phyloP scores from a whole-genome alignment of 1,140 invertebrate genomes.

The Drosophila pachea region DNA sequence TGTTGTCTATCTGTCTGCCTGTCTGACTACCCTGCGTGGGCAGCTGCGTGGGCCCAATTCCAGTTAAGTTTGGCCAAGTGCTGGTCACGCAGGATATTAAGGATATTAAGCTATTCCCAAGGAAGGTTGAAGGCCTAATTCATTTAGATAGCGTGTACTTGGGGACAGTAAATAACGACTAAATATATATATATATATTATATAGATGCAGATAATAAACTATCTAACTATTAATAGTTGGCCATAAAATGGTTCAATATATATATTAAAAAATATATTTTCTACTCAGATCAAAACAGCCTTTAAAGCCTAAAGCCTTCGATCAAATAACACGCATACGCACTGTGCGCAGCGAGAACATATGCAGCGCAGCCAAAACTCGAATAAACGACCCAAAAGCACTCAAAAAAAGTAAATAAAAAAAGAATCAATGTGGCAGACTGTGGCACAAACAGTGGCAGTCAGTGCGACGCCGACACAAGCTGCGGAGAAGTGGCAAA shows the following conservation, averaged over 20 bases:
- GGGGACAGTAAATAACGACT: too few species aligned
- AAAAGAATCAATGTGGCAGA: constrained; percentile 6
- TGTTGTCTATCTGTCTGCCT: constrained; percentile 11
- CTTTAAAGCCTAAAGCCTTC: too few species aligned
- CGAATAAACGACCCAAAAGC: constrained; percentile 14
- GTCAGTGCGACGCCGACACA: constrained; percentile 61
- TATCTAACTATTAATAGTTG: too few species aligned
- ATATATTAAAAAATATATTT: too few species aligned
- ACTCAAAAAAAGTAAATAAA: constrained; percentile 6
- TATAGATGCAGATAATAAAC: too few species aligned
- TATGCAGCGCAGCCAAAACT: constrained; percentile 22
- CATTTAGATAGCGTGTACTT: neutral
- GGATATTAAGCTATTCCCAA: too few species aligned
- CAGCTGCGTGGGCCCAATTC: neutral
- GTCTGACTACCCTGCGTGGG: neutral
- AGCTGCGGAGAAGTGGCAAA: constrained; percentile 3
- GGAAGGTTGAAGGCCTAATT: neutral
- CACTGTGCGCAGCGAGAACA: neutral
- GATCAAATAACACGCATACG: constrained; percentile 24
- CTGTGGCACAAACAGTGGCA: constrained; percentile 38
- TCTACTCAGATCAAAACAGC: too few species aligned
- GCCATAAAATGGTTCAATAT: too few species aligned
- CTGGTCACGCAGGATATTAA: too few species aligned
- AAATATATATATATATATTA: too few species aligned
- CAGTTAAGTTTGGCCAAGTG: constrained; percentile 22